These are phyloP conservation scores for Synanthedon tipuliformis DNA, from an alignment of 2,888 invertebrate species.

Conservation along the genomic window DNA sequence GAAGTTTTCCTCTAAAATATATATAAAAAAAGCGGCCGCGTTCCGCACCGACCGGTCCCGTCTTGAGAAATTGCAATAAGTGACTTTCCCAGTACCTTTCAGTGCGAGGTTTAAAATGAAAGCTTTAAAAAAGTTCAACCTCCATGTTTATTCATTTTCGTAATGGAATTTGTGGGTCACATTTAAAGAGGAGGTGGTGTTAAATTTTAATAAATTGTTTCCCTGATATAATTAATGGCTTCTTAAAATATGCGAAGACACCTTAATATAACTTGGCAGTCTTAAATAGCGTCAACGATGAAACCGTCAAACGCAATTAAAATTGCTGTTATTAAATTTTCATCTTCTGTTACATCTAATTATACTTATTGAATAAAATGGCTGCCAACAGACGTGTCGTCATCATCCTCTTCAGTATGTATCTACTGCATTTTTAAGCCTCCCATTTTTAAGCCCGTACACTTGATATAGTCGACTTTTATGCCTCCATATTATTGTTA, in stretches of 20 bases:
- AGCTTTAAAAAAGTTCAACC: slow-evolving; percentile 20
- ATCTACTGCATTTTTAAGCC: no score
- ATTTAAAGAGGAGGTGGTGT: slow-evolving; percentile 17
- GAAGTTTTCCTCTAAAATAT: not conserved
- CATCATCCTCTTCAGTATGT: no score
- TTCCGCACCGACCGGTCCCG: not conserved
- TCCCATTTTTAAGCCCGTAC: no score
- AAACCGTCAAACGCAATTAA: no score
- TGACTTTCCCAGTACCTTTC: slow-evolving; percentile 13
- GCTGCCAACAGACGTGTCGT: no score
- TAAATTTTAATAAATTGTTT: slow-evolving; percentile 11
- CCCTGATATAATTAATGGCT: not conserved
- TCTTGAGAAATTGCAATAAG: slow-evolving; percentile 19
- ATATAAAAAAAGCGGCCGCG: not conserved
- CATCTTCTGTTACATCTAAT: no score
- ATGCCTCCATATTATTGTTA: no score
- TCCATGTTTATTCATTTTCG: slow-evolving; percentile 33
- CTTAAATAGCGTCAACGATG: no score
- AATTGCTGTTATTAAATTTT: no score
- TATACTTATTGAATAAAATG: no score
- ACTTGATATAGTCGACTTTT: no score
- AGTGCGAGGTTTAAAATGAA: slow-evolving; percentile 19
- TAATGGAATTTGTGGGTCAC: slow-evolving; percentile 33
- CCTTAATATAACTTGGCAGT: no score
- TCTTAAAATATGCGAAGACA: not conserved